Percentiles rank a stretch among this genome's conserved stretches.
Evolutionary conservation across 2,888 invertebrate species (phyloP).

Genomic region (Syrista parreyssii): DNA sequence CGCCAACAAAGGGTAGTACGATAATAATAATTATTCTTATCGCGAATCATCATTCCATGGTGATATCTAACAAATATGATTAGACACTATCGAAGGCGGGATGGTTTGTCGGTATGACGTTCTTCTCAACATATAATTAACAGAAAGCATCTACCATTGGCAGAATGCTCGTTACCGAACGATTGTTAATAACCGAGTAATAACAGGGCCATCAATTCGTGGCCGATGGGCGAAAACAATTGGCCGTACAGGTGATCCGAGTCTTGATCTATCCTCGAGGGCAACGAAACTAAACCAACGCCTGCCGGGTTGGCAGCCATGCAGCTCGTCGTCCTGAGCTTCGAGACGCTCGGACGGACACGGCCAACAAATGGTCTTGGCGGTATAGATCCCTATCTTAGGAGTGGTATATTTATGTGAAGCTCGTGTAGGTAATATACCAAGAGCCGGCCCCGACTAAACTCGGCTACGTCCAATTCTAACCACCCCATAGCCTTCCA

Average conservation of each 20-base stretch:
- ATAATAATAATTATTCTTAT: background rate
- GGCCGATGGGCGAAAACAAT: slow-evolving; percentile 1
- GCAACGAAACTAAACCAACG: slow-evolving; percentile 3
- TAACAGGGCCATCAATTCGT: background rate
- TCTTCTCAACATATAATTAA: background rate
- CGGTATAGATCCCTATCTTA: slow-evolving; percentile 58
- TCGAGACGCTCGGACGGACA: slow-evolving; percentile 44
- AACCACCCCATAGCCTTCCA: slow-evolving; percentile 17
- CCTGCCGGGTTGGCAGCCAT: slow-evolving; percentile 35
- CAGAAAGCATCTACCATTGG: background rate
- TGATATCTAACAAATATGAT: background rate
- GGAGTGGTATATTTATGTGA: slow-evolving; percentile 60
- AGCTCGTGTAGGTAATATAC: slow-evolving; percentile 55
- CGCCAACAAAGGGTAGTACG: background rate
- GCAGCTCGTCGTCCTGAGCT: slow-evolving; percentile 10
- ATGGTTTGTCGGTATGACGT: background rate
- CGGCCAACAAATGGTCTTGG: slow-evolving; percentile 61
- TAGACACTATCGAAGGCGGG: background rate
- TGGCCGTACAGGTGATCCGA: background rate
- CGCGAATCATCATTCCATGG: background rate
- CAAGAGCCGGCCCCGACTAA: slow-evolving; percentile 34
- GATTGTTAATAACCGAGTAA: slow-evolving; percentile 4
- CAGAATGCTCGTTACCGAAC: background rate
- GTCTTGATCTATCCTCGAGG: background rate
- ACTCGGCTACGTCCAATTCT: slow-evolving; percentile 10